Conservation (phyloP, 2,113 vertebrate species). For the Cryptomyrus ogoouensis region DNA sequence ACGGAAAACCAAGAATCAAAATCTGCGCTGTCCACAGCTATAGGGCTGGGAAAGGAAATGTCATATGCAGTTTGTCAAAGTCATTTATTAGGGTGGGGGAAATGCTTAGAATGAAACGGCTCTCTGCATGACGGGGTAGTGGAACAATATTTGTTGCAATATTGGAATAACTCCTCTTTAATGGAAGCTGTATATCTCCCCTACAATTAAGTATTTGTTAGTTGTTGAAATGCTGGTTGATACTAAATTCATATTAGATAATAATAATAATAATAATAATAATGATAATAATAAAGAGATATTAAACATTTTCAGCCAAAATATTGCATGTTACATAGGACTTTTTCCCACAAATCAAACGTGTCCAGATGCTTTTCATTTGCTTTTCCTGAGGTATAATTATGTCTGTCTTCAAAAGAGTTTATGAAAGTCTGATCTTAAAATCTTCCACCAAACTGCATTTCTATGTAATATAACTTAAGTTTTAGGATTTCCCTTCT, state of each 20-base stretch:
- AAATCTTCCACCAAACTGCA: too few relatives aligned
- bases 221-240: neutral
- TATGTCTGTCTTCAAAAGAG: neutral
- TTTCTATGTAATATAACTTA: neutral
- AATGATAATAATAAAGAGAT: neutral
- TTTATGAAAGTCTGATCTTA: neutral
- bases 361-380: neutral
- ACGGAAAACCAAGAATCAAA: neutral
- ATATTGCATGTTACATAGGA: neutral
- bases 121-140: neutral
- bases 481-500: neutral
- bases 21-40: neutral
- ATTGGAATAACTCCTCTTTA: neutral
- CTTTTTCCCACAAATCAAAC: neutral
- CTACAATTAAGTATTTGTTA: neutral
- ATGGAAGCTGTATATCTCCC: neutral
- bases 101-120: neutral
- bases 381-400: neutral
- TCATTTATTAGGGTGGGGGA: neutral
- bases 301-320: neutral
- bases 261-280: neutral
- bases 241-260: neutral
- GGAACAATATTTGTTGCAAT: neutral
- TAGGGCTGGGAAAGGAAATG: neutral
- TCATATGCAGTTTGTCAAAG: neutral